Evolutionary conservation across 2,797 vertebrate species (phyloP), one percentile per base, ranked within the genome.

Genomic region (Cephalopachus bancanus): DNA sequence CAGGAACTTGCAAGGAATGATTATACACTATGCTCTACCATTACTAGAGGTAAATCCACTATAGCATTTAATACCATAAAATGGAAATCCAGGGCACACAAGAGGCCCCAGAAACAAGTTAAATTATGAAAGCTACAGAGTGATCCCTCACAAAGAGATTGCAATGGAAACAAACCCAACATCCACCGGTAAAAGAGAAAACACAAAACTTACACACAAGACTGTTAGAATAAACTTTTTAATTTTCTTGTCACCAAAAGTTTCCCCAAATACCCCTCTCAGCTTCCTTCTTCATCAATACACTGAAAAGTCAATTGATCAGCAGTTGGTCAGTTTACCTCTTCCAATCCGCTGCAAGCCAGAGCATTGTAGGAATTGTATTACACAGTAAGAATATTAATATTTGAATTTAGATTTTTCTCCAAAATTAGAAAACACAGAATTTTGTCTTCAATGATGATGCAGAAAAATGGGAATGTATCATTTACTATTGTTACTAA

Each of bases 391-490:
- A 20, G 24, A 64, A n/a, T 24, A 44, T 1, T 57, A 55, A 51
- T 51, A 33, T 7, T 33, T 33, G 33, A 51, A n/a, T 10, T 30
- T 19, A 55, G 26, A 84, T 71, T 6, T 24, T 96, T 97, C 83
- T 95, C 81, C 91, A 96, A 97, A 97, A 93, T 65, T 10, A 94
- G 90, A 92, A 49, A 87, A 51, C 7, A 33, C 1, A 2, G 59
- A 93, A 79, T 79, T 81, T 78, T 88, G 37, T 91, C 89, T 96
- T 92, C 78, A 84, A 60, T 28, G 64, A 60, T 79, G 44, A 9
- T 8, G 3, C 19, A 8, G 57, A 78, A 71, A 86, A 90, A 75
- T 2, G 7, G 62, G 55, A 69, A 59, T 65, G 22, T 4, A 0
- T 44, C 49, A 17, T 0, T 37, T 37, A 37, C 37, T 37, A 37